Evolutionary conservation across 2,888 invertebrate species (phyloP).

Genomic region (Cheilosia pagana): DNA sequence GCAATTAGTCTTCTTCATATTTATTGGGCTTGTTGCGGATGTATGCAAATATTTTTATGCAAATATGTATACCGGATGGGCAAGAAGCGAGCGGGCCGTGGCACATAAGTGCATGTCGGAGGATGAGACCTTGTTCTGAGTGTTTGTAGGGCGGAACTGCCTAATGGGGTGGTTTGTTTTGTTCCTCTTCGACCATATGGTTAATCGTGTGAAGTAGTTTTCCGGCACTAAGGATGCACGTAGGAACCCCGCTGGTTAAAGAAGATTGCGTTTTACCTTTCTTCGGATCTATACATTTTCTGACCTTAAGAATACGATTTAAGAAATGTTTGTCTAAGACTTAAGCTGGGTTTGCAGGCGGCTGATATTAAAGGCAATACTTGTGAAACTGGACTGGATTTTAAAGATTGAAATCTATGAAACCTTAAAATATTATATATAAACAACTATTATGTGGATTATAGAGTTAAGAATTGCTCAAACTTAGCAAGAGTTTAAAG

Average conservation of each 20-base stretch:
- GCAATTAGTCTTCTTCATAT: slow-evolving; percentile 40
- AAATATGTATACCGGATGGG: slow-evolving; percentile 29
- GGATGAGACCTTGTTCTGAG: slow-evolving; percentile 22
- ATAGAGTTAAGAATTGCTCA: too few relatives aligned
- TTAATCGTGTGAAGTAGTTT: slow-evolving; percentile 10
- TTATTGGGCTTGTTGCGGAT: slow-evolving; percentile 21
- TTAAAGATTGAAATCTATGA: too few relatives aligned
- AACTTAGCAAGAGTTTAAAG: too few relatives aligned
- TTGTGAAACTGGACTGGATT: too few relatives aligned
- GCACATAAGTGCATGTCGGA: slow-evolving; percentile 11
- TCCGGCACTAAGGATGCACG: not conserved
- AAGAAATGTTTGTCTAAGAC: too few relatives aligned
- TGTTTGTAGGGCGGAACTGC: slow-evolving; percentile 33
- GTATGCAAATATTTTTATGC: slow-evolving; percentile 43
- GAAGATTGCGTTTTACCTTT: not conserved
- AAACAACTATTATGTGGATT: too few relatives aligned
- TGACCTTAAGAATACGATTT: too few relatives aligned
- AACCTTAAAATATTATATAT: too few relatives aligned
- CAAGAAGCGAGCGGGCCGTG: not conserved
- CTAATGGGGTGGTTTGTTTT: slow-evolving; percentile 34
- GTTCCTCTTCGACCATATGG: slow-evolving; percentile 3
- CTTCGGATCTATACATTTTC: too few relatives aligned
- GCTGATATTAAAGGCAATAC: too few relatives aligned
- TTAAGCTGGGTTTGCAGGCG: too few relatives aligned
- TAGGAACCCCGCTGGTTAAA: slow-evolving; percentile 30